A percentile compares a stretch with the other conserved stretches of the same genome.
These are phyloP conservation scores for Paraescarpia echinospica DNA, from an alignment of 1,140 invertebrate species.

Conservation along the genomic window DNA sequence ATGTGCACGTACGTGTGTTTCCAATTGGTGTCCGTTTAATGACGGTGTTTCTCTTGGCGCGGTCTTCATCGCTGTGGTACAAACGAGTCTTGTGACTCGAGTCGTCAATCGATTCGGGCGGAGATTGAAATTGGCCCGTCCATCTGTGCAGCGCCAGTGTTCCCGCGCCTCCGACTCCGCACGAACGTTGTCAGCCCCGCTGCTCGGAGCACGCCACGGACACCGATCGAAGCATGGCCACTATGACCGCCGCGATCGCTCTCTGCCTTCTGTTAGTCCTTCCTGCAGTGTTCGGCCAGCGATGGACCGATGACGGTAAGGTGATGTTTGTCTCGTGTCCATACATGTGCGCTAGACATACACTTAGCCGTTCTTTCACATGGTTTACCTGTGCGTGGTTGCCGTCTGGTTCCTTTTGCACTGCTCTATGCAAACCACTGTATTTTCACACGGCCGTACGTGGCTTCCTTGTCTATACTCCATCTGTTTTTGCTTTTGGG, in stretches of 20 bases:
- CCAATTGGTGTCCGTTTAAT: no score
- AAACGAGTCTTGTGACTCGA: background rate
- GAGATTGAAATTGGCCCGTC: background rate
- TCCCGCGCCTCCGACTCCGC: background rate
- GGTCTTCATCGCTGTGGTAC: no score
- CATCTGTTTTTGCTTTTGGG: no score
- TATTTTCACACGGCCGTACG: no score
- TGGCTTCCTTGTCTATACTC: no score
- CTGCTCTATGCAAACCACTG: no score
- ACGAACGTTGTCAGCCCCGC: background rate
- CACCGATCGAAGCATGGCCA: background rate
- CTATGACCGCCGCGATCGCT: background rate
- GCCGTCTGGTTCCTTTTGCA: no score
- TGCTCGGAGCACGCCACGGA: background rate
- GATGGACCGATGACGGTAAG: background rate
- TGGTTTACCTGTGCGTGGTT: no score
- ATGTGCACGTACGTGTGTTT: no score
- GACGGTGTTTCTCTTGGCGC: no score
- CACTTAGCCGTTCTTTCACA: no score
- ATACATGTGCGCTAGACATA: no score
- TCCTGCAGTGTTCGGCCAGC: background rate
- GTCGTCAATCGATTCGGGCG: background rate
- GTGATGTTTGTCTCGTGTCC: background rate
- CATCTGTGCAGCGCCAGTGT: background rate
- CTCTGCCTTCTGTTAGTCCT: background rate